Percentiles rank a stretch among this genome's conserved stretches.
Conservation (phyloP, 2,888 invertebrate species). For the Rhingia campestris region DNA sequence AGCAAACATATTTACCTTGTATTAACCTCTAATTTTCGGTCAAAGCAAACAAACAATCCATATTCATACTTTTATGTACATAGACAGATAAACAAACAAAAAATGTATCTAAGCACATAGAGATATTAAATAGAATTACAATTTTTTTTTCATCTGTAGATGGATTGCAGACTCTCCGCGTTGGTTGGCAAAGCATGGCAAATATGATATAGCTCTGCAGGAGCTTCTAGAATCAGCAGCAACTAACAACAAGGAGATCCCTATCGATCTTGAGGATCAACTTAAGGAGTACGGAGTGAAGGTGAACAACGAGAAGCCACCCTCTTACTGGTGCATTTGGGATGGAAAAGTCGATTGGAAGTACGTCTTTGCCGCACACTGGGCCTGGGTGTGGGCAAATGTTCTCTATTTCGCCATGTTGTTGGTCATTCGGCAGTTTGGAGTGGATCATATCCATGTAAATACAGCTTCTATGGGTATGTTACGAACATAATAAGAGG, state of each 20-base stretch:
- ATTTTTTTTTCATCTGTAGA: constrained; percentile 67
- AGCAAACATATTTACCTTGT: constrained; percentile 1
- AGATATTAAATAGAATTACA: constrained; percentile 6
- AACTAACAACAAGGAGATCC: constrained; percentile 81
- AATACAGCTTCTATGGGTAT: constrained; percentile 81
- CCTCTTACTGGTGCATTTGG: constrained; percentile 80
- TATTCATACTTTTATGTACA: background rate
- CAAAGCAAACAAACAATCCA: background rate
- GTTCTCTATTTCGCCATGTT: constrained; percentile 82
- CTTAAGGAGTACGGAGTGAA: constrained; percentile 78
- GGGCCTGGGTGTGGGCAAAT: constrained; percentile 80
- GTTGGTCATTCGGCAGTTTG: constrained; percentile 82
- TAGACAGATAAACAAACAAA: constrained; percentile 3
- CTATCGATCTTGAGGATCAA: constrained; percentile 80
- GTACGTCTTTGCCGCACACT: constrained; percentile 78
- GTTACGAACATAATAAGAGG: too few species aligned
- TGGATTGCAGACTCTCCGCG: constrained; percentile 83
- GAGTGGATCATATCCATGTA: constrained; percentile 80
- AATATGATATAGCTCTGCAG: constrained; percentile 79
- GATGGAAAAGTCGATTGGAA: constrained; percentile 79
- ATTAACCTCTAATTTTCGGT: constrained; percentile 15
- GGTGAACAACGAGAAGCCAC: constrained; percentile 63
- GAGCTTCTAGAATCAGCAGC: constrained; percentile 81
- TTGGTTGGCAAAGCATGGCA: constrained; percentile 81
- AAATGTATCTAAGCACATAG: constrained; percentile 6